A percentile compares a stretch with the other conserved stretches of the same genome.
These are phyloP conservation scores for Metopolophium dirhodum DNA, from an alignment of 1,140 invertebrate genomes.

Conservation along the genomic window DNA sequence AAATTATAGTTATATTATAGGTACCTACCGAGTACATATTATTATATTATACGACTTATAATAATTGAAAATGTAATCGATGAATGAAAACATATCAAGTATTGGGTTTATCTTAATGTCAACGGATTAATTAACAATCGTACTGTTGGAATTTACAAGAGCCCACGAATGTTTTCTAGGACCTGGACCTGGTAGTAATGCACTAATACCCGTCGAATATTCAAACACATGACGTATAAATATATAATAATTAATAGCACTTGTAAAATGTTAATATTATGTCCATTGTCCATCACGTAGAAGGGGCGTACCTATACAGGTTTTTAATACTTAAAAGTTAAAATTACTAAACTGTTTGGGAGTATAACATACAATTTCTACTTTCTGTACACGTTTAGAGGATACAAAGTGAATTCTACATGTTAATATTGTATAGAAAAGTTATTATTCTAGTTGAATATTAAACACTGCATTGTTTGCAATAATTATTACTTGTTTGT, in stretches of 20 bases:
- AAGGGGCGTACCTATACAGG: not conserved
- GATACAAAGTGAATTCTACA: not conserved
- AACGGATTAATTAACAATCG: no score
- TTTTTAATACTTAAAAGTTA: not conserved
- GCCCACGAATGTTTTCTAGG: no score
- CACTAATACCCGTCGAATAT: no score
- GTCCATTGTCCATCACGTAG: not conserved
- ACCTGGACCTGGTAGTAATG: no score
- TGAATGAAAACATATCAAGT: not conserved
- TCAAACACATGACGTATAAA: no score
- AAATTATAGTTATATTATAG: not conserved
- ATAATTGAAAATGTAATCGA: not conserved
- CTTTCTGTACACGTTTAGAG: not conserved
- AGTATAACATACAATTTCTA: not conserved
- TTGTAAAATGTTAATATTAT: not conserved
- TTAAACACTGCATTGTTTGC: not conserved
- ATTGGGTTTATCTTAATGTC: no score
- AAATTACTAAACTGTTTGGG: not conserved
- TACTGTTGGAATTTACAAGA: no score
- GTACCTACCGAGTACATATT: not conserved
- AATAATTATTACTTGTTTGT: not conserved
- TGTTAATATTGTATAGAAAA: not conserved
- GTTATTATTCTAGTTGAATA: not conserved
- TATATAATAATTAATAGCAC: no score
- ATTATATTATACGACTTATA: not conserved